Evolutionary conservation across 1,140 invertebrate genomes (phyloP).

Genomic region (Aculops lycopersici): DNA sequence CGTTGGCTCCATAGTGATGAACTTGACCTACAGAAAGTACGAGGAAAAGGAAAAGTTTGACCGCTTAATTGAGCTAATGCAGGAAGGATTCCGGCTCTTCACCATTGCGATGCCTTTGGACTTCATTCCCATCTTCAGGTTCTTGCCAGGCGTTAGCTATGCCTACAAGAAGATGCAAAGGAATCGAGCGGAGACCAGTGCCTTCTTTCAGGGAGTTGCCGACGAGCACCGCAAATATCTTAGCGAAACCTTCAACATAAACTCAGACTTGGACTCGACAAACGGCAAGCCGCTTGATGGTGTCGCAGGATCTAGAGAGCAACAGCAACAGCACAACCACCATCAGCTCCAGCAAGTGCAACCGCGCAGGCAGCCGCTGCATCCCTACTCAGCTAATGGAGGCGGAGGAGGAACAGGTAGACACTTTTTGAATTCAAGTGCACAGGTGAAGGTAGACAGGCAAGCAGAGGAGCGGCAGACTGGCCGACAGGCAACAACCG

Average conservation of each 20-base stretch:
- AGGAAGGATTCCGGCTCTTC: conserved; percentile 56
- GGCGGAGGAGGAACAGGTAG: no score
- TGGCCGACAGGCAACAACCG: not conserved
- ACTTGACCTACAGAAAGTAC: conserved; percentile 34
- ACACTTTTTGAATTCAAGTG: no score
- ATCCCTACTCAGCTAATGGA: no score
- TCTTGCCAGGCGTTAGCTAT: conserved; percentile 33
- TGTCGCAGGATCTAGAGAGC: no score
- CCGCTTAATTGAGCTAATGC: conserved; percentile 42
- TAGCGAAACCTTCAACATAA: no score
- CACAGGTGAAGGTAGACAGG: no score
- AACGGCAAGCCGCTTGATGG: no score
- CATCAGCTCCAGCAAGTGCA: no score
- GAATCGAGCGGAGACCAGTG: conserved; percentile 45
- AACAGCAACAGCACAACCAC: no score
- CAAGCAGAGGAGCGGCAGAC: no score
- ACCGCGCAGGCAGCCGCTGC: no score
- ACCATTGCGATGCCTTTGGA: conserved; percentile 27
- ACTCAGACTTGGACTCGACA: no score
- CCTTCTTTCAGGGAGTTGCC: conserved; percentile 45
- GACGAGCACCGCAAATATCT: conserved; percentile 39
- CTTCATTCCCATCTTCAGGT: conserved; percentile 32
- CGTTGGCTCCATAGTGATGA: conserved; percentile 63
- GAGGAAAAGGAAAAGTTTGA: conserved; percentile 32
- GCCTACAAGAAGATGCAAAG: conserved; percentile 33